phyloP scores from a whole-genome alignment of 2,797 vertebrate genomes.

The Mus minutoides region DNA sequence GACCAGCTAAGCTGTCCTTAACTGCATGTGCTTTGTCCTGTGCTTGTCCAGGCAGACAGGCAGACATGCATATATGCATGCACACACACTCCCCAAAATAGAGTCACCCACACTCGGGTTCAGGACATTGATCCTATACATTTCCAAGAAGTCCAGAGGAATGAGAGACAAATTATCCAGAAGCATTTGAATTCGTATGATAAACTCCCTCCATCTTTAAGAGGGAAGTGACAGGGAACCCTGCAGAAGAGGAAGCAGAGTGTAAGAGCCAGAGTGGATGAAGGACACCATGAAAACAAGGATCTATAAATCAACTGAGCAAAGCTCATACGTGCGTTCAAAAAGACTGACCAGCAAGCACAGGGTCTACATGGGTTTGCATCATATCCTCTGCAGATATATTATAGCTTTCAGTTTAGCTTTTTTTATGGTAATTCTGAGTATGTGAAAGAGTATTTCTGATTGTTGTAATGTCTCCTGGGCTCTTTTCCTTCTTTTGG shows the following conservation, averaged over 20 bases:
- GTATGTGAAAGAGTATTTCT: background rate
- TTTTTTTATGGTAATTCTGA: background rate
- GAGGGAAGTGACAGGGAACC: background rate
- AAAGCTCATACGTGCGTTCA: background rate
- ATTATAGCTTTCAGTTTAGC: background rate
- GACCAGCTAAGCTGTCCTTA: background rate
- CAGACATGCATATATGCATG: background rate
- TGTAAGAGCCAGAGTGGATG: background rate
- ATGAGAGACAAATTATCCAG: background rate
- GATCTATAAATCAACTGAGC: background rate
- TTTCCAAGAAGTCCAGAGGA: background rate
- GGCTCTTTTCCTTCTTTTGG: background rate
- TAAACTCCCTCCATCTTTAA: background rate
- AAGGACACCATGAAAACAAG: background rate
- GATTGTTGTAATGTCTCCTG: background rate
- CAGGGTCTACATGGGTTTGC: background rate
- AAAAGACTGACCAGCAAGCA: background rate
- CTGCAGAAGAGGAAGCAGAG: background rate
- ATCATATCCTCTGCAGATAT: background rate
- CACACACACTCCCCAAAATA: background rate
- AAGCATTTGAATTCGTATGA: background rate
- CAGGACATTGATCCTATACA: background rate
- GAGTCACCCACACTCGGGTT: background rate
- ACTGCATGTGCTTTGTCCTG: background rate
- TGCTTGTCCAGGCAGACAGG: background rate